Evolutionary conservation across 2,888 invertebrate genomes (phyloP).

Genomic region (Calliopum simillimum): DNA sequence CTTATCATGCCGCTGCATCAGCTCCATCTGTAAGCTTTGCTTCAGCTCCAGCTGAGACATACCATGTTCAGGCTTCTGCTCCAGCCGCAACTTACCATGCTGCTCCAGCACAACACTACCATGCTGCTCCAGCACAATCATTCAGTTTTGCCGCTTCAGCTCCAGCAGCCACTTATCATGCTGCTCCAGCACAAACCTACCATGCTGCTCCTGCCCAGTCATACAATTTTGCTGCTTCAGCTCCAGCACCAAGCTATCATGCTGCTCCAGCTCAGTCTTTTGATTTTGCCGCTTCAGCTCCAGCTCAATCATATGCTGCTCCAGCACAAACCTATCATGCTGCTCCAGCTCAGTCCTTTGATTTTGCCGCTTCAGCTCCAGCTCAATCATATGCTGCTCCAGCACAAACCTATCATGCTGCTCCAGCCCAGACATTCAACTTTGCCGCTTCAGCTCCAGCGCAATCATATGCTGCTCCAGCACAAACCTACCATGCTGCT

Average conservation of each 20-base stretch:
- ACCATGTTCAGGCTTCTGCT: slow-evolving; percentile 18
- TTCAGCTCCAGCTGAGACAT: slow-evolving; percentile 29
- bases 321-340: too few relatives aligned
- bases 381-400: neutral
- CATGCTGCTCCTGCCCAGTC: slow-evolving; percentile 41
- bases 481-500: slow-evolving; percentile 45
- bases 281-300: slow-evolving; percentile 34
- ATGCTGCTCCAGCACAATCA: slow-evolving; percentile 40
- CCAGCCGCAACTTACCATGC: slow-evolving; percentile 14
- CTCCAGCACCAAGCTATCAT: slow-evolving; percentile 35
- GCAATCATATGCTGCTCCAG: slow-evolving; percentile 49
- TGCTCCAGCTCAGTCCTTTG: neutral
- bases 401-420: slow-evolving; percentile 15
- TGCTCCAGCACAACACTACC: neutral
- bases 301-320: too few relatives aligned
- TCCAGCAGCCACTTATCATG: slow-evolving; percentile 41
- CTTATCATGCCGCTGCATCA: slow-evolving; percentile 44
- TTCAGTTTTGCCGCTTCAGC: slow-evolving; percentile 42
- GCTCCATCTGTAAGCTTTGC: slow-evolving; percentile 39
- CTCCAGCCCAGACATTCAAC: slow-evolving; percentile 44
- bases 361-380: slow-evolving; percentile 24
- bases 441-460: slow-evolving; percentile 33
- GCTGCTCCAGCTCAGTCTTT: slow-evolving; percentile 32
- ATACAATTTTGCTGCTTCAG: slow-evolving; percentile 37
- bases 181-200: slow-evolving; percentile 50